Evolutionary conservation across 2,113 vertebrate species (phyloP).

Genomic region (Gorsachius goisagi): DNA sequence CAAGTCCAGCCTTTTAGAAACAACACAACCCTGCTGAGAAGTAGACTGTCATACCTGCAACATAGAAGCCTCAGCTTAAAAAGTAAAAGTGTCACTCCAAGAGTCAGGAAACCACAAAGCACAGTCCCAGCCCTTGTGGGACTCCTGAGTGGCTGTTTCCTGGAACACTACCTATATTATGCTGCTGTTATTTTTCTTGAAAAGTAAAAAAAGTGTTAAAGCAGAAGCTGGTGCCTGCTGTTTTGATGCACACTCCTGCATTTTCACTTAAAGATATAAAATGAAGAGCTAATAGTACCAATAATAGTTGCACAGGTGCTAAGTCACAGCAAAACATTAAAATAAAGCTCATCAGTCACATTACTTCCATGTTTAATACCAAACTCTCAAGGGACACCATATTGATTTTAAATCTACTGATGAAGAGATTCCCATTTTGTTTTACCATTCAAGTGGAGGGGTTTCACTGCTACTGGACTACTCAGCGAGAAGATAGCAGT

Average conservation of each 20-base stretch:
- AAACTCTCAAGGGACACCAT: background rate
- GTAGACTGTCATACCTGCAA: background rate
- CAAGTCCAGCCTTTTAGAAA: background rate
- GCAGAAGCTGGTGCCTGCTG: background rate
- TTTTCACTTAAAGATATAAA: background rate
- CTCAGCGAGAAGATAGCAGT: background rate
- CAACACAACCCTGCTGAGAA: background rate
- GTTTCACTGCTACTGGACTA: background rate
- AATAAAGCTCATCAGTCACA: background rate
- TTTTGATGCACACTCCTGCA: background rate
- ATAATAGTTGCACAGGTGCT: background rate
- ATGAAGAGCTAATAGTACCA: background rate
- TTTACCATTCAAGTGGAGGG: background rate
- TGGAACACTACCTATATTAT: background rate
- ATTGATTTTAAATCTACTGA: background rate
- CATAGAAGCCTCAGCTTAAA: background rate
- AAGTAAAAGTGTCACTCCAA: background rate
- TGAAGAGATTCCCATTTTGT: background rate
- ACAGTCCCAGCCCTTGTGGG: background rate
- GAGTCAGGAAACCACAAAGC: conserved; percentile 18
- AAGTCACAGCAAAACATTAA: background rate
- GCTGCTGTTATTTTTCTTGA: conserved; percentile 13
- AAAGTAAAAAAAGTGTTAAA: background rate
- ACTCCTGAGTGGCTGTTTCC: background rate
- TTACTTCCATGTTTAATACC: background rate